Conservation (phyloP, 2,797 vertebrate species). For the Chlorospingus flavigularis region DNA sequence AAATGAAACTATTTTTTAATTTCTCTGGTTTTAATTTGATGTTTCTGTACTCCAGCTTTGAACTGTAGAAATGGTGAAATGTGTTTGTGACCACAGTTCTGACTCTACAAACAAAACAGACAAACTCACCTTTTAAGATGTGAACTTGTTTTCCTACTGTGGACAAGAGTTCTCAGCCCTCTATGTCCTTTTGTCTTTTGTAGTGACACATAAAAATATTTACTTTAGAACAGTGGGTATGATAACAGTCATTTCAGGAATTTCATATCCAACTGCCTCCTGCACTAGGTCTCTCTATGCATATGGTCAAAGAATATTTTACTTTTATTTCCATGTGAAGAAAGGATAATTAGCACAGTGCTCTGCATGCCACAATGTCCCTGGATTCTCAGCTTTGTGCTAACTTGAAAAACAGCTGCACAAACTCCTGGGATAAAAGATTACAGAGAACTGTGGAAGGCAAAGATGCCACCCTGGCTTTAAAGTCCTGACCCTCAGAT, state of each 20-base stretch:
- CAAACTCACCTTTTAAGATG: background rate
- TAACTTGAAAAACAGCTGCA: background rate
- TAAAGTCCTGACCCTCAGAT: background rate
- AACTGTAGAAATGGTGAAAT: background rate
- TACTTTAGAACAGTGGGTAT: background rate
- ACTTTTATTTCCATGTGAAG: background rate
- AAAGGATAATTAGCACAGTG: background rate
- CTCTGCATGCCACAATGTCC: background rate
- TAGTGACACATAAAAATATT: background rate
- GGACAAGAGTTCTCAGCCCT: background rate
- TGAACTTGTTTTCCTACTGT: background rate
- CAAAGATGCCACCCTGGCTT: background rate
- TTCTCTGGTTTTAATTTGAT: background rate
- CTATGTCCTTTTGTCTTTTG: background rate
- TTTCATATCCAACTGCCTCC: background rate
- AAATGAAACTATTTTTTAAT: background rate
- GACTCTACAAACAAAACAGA: background rate
- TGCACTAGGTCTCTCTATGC: fast-evolving
- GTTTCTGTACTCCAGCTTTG: background rate
- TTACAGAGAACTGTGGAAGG: background rate
- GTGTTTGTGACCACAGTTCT: background rate
- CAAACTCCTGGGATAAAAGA: background rate
- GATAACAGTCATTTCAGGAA: background rate
- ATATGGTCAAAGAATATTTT: background rate
- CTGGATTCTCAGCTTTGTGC: background rate